Conservation (phyloP, 1,140 invertebrate genomes). For the Aleiodes sp. region DNA sequence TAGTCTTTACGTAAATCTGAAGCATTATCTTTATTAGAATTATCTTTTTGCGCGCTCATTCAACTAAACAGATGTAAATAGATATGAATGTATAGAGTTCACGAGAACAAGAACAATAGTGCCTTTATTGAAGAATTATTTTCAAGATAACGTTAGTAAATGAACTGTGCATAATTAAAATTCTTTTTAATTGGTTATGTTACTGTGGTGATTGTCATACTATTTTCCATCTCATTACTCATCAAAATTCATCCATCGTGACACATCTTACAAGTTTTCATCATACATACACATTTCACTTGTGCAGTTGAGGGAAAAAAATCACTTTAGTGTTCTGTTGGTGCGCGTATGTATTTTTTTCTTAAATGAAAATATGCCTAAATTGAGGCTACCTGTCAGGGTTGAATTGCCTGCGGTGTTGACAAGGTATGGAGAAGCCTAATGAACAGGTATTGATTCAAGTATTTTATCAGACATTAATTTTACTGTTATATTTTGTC, state of each 20-base stretch:
- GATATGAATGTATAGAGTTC: no score
- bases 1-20: conserved; percentile 48
- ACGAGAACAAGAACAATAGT: no score
- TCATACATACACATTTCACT: background rate
- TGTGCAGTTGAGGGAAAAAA: background rate
- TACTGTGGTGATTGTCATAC: conserved; percentile 44
- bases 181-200: conserved; percentile 51
- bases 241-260: background rate
- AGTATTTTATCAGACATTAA: no score
- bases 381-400: conserved; percentile 60
- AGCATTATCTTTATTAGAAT: conserved; percentile 39
- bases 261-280: background rate
- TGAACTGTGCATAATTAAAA: conserved; percentile 42
- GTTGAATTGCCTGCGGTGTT: conserved; percentile 59
- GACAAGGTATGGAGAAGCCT: conserved; percentile 59
- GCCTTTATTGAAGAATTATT: no score
- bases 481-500: no score
- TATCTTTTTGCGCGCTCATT: no score
- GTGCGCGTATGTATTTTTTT: conserved; percentile 38
- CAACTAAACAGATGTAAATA: no score
- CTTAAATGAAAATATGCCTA: conserved; percentile 50
- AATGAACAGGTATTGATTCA: conserved; percentile 45
- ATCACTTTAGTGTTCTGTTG: no score
- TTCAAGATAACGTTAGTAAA: conserved; percentile 37
- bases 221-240: background rate